Evolutionary conservation across 64 coral and sea anemone genomes (phyloP).

Genomic region (Pocillopora verrucosa): DNA sequence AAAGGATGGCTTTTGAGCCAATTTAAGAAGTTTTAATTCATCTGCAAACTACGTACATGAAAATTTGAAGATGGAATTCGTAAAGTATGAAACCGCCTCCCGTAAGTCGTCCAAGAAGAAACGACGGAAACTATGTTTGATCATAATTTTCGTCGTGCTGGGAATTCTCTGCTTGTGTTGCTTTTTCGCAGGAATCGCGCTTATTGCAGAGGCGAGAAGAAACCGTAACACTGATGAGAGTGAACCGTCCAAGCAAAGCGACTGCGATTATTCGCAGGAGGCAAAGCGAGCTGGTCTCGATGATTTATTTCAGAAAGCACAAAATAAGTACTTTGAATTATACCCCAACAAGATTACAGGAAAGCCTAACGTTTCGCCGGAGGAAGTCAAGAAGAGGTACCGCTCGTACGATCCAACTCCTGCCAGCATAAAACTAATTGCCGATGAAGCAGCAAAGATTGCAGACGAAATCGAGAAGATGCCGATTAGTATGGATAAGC

Average conservation of each 20-base stretch:
- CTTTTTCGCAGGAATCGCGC: constrained; percentile 26
- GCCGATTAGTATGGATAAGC: constrained; percentile 31
- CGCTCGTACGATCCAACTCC: constrained; percentile 76
- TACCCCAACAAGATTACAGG: constrained; percentile 67
- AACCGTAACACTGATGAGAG: not conserved
- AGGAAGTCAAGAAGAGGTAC: constrained; percentile 51
- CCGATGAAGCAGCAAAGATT: constrained; percentile 45
- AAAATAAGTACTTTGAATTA: constrained; percentile 67
- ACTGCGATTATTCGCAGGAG: constrained; percentile 56
- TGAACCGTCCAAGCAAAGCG: not conserved
- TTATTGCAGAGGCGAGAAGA: constrained; percentile 13
- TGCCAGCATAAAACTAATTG: constrained; percentile 36
- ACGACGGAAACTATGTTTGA: too few relatives aligned
- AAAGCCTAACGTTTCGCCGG: constrained; percentile 47
- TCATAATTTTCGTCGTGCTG: not conserved
- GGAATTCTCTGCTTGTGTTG: constrained; percentile 13
- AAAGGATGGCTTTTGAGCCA: too few relatives aligned
- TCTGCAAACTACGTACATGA: too few relatives aligned
- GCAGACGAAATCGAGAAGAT: constrained; percentile 33
- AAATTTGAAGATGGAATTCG: too few relatives aligned
- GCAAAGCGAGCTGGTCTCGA: constrained; percentile 59
- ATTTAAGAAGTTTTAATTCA: too few relatives aligned
- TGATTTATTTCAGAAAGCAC: constrained; percentile 65
- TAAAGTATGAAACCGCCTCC: too few relatives aligned
- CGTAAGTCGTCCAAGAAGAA: too few relatives aligned